These are phyloP conservation scores for Alosa sapidissima DNA, from an alignment of 2,797 vertebrate genomes.

Conservation along the genomic window DNA sequence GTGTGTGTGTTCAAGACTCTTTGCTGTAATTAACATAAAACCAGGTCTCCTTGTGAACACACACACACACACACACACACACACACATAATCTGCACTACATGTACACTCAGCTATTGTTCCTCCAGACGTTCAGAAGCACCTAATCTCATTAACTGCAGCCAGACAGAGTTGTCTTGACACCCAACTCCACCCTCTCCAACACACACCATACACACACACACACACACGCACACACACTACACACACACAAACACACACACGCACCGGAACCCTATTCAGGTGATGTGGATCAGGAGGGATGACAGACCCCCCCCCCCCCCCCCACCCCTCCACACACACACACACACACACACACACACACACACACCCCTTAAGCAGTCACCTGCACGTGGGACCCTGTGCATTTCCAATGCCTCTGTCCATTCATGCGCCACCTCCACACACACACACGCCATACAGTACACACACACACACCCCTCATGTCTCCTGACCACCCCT, in stretches of 20 bases:
- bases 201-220: constrained; percentile 5
- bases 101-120: not conserved
- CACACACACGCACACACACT: not conserved
- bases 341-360: not conserved
- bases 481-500: not conserved
- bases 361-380: not conserved
- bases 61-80: not conserved
- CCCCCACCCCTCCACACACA: not conserved
- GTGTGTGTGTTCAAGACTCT: constrained; percentile 19
- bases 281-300: too few species aligned
- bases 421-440: not conserved
- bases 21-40: not conserved
- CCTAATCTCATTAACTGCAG: constrained; percentile 15
- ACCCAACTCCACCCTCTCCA: not conserved
- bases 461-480: not conserved
- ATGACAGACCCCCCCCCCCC: too few species aligned
- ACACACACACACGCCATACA: not conserved
- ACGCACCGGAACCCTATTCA: constrained; percentile 27
- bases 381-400: constrained; percentile 8
- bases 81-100: not conserved
- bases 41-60: not conserved
- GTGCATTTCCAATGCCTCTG: not conserved
- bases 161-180: constrained; percentile 41
- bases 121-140: constrained; percentile 35
- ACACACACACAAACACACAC: constrained; percentile 17